Evolutionary conservation across 1,140 invertebrate genomes (phyloP).

Genomic region (Dolichoris vasculosae): DNA sequence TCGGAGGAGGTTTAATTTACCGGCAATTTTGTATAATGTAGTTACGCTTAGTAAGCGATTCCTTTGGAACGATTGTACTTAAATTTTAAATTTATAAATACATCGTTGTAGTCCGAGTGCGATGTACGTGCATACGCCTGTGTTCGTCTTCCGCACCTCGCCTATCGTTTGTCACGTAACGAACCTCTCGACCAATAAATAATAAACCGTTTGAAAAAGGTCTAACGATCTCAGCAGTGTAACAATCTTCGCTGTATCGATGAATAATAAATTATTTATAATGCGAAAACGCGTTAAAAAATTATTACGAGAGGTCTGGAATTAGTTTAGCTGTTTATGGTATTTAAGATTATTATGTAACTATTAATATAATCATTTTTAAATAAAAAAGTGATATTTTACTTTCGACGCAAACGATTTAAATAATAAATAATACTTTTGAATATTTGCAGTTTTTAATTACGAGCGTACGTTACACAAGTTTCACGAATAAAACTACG

Average conservation of each 20-base stretch:
- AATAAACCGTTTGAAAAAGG: background rate
- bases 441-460: background rate
- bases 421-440: background rate
- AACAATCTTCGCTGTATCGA: background rate
- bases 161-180: background rate
- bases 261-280: background rate
- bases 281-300: background rate
- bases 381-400: background rate
- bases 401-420: background rate
- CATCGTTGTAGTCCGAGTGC: background rate
- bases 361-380: background rate
- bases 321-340: background rate
- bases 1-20: background rate
- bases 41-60: background rate
- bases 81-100: conserved; percentile 21
- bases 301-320: background rate
- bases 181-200: conserved; percentile 4
- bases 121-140: background rate
- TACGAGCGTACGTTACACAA: background rate
- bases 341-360: background rate
- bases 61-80: background rate
- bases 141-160: too few relatives aligned
- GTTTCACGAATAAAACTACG: background rate
- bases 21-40: background rate
- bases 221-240: background rate